Percentiles rank a stretch among this genome's conserved stretches.
phyloP scores from a whole-genome alignment of 2,113 vertebrate species.

The Panthera leo region DNA sequence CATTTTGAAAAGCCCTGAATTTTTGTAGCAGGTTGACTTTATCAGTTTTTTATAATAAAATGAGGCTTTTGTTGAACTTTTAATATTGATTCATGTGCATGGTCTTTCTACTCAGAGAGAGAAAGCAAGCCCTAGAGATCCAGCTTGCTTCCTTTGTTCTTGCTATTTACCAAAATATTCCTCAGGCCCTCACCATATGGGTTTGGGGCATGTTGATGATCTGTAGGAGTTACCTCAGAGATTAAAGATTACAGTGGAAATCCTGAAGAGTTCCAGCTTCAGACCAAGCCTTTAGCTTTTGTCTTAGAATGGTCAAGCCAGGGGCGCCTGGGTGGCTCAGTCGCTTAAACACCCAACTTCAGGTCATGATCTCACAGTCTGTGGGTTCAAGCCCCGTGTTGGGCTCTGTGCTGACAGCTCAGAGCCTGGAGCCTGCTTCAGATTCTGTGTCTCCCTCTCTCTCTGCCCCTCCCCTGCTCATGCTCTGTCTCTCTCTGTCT shows the following conservation, averaged over 20 bases:
- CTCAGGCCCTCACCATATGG: neutral
- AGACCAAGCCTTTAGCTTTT: neutral
- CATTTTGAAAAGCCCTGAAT: neutral
- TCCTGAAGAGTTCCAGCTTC: neutral
- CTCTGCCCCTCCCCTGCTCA: too few species aligned
- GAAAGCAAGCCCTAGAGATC: neutral
- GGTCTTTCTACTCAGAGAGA: neutral
- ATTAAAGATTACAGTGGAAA: neutral
- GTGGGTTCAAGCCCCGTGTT: too few species aligned
- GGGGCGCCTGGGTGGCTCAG: too few species aligned
- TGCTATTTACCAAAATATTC: neutral
- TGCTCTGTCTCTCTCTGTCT: too few species aligned
- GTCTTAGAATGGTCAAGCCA: neutral
- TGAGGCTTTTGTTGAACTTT: neutral
- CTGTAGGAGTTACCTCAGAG: neutral
- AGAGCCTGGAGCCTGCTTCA: too few species aligned
- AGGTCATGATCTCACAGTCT: too few species aligned
- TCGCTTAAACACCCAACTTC: too few species aligned
- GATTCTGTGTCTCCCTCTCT: too few species aligned
- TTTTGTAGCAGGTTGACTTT: neutral
- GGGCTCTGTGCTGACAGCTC: too few species aligned
- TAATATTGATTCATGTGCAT: neutral
- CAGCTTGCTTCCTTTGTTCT: neutral
- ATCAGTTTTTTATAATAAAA: constrained; percentile 8
- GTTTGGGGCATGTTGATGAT: neutral